Base-by-base conservation (phyloP, 2,888 invertebrate genomes). In the Polymixis flavicincta region DNA sequence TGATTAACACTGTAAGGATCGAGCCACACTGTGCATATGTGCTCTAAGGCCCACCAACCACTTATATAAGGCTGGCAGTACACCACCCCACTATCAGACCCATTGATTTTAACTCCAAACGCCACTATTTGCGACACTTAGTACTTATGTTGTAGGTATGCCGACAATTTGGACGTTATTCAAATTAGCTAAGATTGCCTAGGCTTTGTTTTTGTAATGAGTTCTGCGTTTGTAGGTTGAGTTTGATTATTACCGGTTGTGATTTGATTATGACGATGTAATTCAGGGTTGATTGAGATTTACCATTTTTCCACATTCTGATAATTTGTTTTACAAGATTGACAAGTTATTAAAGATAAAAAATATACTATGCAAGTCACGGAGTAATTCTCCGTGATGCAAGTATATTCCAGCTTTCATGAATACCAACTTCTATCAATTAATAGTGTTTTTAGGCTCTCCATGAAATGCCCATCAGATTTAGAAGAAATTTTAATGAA, bases 61-160 rank as follows among this genome's bases (percentile, higher is more conserved):
- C 89, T 94, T 95, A 93, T 95, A 95, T 95, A 95, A 94, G 92
- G 87, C 90, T 52, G 72, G 78, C 37, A 71, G 80, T 50, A 86
- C 79, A 87, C 87, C 71, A 89, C 93, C 93, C 93, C 94, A 92
- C 94, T 92, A 89, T 89, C 74, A 64, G 60, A 82, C 64, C 84
- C 82, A 87, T 89, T 83, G 89, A 87, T 84, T 77, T 83, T 80
- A 83, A 87, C 78, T 78, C 70, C 76, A 83, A 88, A 84, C 83
- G 78, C 68, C 52, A 25, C 69, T 73, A 85, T 89, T 89, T 89
- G 90, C 89, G 87, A 89, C 89, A 89, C 85, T 82, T 86, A 73
- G 76, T 74, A 71, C 78, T 65, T 25, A 74, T 84, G 88, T 84
- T 74, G 85, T 82, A 72, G 86, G 75, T 83, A 87, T 84, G 74